Conservation (phyloP, 1,140 invertebrate genomes). For the Brachionus sp. region DNA sequence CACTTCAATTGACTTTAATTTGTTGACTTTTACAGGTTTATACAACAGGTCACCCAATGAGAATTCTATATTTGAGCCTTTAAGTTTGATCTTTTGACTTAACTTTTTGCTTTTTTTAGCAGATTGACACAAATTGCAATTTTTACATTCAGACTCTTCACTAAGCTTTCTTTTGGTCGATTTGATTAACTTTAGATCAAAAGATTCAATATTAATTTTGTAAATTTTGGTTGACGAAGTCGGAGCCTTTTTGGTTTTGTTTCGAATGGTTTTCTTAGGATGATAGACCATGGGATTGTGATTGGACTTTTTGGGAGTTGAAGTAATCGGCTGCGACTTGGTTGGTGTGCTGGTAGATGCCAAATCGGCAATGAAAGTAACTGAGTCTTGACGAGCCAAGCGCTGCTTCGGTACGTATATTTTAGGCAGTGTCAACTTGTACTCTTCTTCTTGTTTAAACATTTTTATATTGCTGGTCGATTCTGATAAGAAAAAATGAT, state of each 20-base stretch:
- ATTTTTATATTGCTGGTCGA: not conserved
- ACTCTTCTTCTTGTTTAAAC: constrained; percentile 17
- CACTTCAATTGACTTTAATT: not conserved
- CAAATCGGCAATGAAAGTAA: constrained; percentile 41
- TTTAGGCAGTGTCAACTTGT: not conserved
- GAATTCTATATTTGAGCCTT: constrained; percentile 24
- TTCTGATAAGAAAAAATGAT: not conserved
- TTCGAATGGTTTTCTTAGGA: constrained; percentile 25
- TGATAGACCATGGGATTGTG: constrained; percentile 37
- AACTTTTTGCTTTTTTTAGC: not conserved
- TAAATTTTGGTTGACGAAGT: not conserved
- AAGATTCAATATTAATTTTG: constrained; percentile 25
- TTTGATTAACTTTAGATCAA: constrained; percentile 5
- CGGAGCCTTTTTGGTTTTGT: constrained; percentile 33
- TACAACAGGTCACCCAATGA: constrained; percentile 11
- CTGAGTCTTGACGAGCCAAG: not conserved
- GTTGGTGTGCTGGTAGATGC: constrained; percentile 18
- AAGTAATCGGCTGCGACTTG: constrained; percentile 25
- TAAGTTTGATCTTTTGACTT: not conserved
- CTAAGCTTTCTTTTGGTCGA: not conserved
- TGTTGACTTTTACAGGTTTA: not conserved
- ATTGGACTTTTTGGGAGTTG: constrained; percentile 37
- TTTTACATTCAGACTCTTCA: not conserved
- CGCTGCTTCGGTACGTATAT: not conserved
- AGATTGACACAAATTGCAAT: not conserved